Base-by-base conservation (phyloP, 2,113 vertebrate species). In the Callionymus lyra region DNA sequence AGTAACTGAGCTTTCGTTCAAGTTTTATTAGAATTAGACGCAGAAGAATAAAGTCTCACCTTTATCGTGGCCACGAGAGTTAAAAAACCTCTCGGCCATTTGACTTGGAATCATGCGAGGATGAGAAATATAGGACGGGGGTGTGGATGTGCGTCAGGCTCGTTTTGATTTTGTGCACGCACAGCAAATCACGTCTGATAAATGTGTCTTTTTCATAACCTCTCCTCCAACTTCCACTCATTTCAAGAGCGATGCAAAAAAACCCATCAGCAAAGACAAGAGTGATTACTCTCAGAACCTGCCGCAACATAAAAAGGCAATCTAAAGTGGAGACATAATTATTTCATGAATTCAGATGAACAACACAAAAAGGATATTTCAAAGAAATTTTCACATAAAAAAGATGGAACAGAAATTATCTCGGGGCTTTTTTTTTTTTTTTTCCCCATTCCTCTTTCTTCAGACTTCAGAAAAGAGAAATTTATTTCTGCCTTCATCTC, bases 401-500 rank as follows among this genome's bases (percentile, higher is more conserved):
- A 79, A 76, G 72, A 81, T 56, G 63, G 74, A 64, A 59, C 56
- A 70, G 68, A 82, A 78, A 82, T 83, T 66, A 84, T 83, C 80
- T 70, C 46, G 69, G 69, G 79, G 68, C 66, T 70, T 72, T 50
- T 41, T 59, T 50, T 44, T n/a, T n/a, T n/a, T n/a, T n/a, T n/a
- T 16, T 5, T 14, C 14, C 16, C 38, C 17, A 15, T 16, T 19
- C 43, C 14, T 38, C 53, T 81, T 79, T 82, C 79, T 79, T 82
- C 78, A 70, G 79, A 84, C 82, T 83, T 85, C 67, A 70, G 80
- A 84, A 85, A 84, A 82, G 78, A 82, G 77, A 87, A 84, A 86
- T 86, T 82, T 86, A 87, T 86, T 87, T 85, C 84, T 79, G 74
- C 83, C 86, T 86, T 86, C 84, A 87, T 87, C 83, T 86, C 81